Evolutionary conservation across 2,888 invertebrate genomes (phyloP).

Genomic region (Alloscopus bannaensis): DNA sequence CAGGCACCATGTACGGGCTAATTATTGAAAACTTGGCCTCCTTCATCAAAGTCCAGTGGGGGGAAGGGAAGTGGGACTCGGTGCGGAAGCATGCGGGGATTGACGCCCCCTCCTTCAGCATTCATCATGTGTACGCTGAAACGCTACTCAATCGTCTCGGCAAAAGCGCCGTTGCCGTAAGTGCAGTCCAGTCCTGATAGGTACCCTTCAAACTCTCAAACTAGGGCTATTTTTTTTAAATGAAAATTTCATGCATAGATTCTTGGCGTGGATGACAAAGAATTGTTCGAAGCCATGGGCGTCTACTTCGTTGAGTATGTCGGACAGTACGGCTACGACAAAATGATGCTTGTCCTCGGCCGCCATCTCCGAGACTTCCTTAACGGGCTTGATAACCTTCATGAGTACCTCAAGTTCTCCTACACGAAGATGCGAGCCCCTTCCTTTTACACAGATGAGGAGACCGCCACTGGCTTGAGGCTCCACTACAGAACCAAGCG

Average conservation of each 20-base stretch:
- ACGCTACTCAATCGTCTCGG: slow-evolving; percentile 89
- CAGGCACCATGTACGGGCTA: slow-evolving; percentile 90
- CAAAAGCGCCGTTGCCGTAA: slow-evolving; percentile 90
- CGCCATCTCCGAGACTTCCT: slow-evolving; percentile 96
- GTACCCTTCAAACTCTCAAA: too few species aligned
- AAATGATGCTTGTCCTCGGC: slow-evolving; percentile 91
- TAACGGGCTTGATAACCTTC: slow-evolving; percentile 95
- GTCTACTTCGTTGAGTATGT: slow-evolving; percentile 95
- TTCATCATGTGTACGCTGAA: slow-evolving; percentile 96
- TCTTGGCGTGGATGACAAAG: slow-evolving; percentile 88
- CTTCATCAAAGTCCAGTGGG: slow-evolving; percentile 94
- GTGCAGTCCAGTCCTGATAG: neutral
- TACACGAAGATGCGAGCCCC: slow-evolving; percentile 94
- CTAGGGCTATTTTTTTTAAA: too few species aligned
- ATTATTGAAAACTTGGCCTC: slow-evolving; percentile 95
- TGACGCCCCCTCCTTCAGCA: slow-evolving; percentile 87
- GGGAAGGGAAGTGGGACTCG: slow-evolving; percentile 95
- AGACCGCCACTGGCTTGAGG: slow-evolving; percentile 92
- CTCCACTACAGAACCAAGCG: slow-evolving; percentile 95
- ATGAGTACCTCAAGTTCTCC: slow-evolving; percentile 97
- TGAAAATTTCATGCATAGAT: slow-evolving; percentile 80
- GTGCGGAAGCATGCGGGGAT: slow-evolving; percentile 90
- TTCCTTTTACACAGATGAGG: slow-evolving; percentile 97
- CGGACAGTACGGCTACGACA: slow-evolving; percentile 95
- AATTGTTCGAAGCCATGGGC: slow-evolving; percentile 96